Percentiles rank a stretch among this genome's conserved stretches.
phyloP scores from a whole-genome alignment of 2,113 vertebrate species.

The Colossoma macropomum region DNA sequence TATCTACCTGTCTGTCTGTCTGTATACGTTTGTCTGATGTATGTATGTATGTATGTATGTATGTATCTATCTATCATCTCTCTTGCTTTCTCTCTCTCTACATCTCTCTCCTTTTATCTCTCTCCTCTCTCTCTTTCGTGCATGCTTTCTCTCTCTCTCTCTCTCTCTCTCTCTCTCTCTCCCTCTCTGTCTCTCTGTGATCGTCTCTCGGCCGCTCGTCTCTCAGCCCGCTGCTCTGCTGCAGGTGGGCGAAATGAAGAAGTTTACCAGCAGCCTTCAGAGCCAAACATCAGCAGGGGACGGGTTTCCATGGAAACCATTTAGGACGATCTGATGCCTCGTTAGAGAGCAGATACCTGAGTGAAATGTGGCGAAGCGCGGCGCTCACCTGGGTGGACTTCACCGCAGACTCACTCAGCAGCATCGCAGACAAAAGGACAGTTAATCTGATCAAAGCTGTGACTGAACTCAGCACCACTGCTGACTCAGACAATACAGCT shows the following conservation, averaged over 20 bases:
- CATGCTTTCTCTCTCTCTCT: no score
- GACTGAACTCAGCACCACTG: no score
- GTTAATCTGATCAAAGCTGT: no score
- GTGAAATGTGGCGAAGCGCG: background rate
- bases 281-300: constrained; percentile 49
- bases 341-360: constrained; percentile 6
- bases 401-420: no score
- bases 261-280: constrained; percentile 52
- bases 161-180: background rate
- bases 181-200: no score
- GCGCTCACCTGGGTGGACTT: background rate
- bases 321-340: constrained; percentile 26
- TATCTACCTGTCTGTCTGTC: no score
- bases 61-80: constrained; percentile 2
- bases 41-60: background rate
- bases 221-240: constrained; percentile 31
- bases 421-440: no score
- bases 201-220: constrained; percentile 7
- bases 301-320: constrained; percentile 54
- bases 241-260: constrained; percentile 52
- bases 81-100: background rate
- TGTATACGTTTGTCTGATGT: constrained; percentile 47
- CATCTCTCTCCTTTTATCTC: background rate
- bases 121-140: no score
- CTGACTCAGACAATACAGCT: no score